Base-by-base conservation (phyloP, 2,888 invertebrate genomes). In the Phlogophora meticulosa region DNA sequence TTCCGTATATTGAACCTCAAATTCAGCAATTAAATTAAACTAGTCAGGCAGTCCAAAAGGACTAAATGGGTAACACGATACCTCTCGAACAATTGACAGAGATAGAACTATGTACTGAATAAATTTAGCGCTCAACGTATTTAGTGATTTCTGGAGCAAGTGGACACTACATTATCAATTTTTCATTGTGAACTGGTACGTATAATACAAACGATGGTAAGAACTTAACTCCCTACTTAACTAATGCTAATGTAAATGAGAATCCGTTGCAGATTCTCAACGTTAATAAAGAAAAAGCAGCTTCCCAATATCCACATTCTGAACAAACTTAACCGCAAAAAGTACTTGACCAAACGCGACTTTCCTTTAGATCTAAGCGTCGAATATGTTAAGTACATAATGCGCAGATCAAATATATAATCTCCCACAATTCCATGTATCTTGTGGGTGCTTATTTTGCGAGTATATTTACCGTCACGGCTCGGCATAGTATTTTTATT, bases 361-460 rank as follows among this genome's bases (percentile, higher is more conserved):
- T 51, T 55, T 69, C 4, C 34, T 48, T 53, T 15, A 65, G 20
- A 76, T 52, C 22, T 42, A 36, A 11, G 32, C 22, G 56, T 22
- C 36, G 3, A 40, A 52, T 36, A 53, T n/a, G 42, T 24, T 36
- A 32, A 46, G 46, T n/a, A 32, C 17, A 36, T 55, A 32, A 72
- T 48, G 7, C 9, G 28, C 13, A 38, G 7, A 45, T n/a, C 20
- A 72, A 73, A 73, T 63, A 63, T 55, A 34, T 49, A 28, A 32
- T 45, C 28, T 55, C 7, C 52, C 48, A 22, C 22, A 43, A 48
- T 45, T 48, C 32, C 34, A 17, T 45, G 24, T 24, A 36, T 42
- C 28, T 42, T 24, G 20, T 40, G 24, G 20, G 20, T 40, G 22
- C 20, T 64, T 9, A 40, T 34, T 45, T 66, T 9, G 40, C 20